Base-by-base conservation (phyloP, 2,113 vertebrate genomes). In the Mystacornis crossleyi region DNA sequence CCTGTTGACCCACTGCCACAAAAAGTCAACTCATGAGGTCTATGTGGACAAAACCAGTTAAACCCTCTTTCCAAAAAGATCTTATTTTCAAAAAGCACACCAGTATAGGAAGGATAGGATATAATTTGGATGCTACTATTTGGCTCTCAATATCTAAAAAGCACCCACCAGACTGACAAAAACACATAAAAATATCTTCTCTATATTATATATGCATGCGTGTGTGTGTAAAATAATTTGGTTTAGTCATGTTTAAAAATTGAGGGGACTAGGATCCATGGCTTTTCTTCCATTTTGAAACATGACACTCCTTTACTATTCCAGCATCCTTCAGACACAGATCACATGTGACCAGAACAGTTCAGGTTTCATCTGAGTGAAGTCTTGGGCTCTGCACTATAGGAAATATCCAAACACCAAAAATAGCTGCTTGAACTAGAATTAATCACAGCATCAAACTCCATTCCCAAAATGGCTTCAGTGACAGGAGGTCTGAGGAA, bases 371-470 rank as follows among this genome's bases (percentile, higher is more conserved):
- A 92, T 31, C 33, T 21, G 61, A 93, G 43, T 57, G 26, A 83
- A 83, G 67, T 70, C 86, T 80, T 50, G 58, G 57, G 73, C 62
- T 82, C 86, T 86, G 73, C 51, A 70, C 53, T 91, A 45, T 80
- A 91, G 78, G 66, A 93, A 93, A 92, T 66, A 93, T 31, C 62
- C 43, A 65, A 84, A 82, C 36, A 38, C 42, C 86, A 84, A 95
- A 95, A 97, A 94, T 80, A 95, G 74, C 70, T 87, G 54, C 57
- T 79, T 96, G 91, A 86, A 87, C 66, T 47, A 73, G 78, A 86
- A 91, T 81, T 85, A 91, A 85, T 91, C 67, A 80, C 75, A 90
- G 62, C 67, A 80, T 58, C 50, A 79, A 75, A 48, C 19, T 36
- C 83, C 38, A 15, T 54, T 83, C 79, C 71, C 67, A 72, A 91